phyloP scores from a whole-genome alignment of 2,113 vertebrate species.

The Coreoperca whiteheadi region DNA sequence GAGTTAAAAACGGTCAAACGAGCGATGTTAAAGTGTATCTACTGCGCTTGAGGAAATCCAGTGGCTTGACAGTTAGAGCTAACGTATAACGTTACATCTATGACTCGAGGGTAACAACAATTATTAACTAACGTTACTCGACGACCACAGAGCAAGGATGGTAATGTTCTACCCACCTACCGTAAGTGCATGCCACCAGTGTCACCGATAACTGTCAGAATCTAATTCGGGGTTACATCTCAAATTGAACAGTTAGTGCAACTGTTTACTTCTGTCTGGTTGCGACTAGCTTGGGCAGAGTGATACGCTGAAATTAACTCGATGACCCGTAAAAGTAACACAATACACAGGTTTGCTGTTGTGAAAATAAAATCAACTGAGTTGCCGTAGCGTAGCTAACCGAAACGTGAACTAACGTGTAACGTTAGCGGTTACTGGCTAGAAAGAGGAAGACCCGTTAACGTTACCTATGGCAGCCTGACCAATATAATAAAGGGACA shows the following conservation, averaged over 20 bases:
- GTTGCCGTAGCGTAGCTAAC: not conserved
- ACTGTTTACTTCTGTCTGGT: not conserved
- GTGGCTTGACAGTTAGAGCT: not conserved
- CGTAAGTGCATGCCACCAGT: not conserved
- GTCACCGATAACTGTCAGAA: no score
- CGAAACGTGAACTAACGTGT: not conserved
- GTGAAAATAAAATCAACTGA: not conserved
- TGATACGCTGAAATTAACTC: not conserved
- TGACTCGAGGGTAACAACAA: not conserved
- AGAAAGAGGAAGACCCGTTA: not conserved
- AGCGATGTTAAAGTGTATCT: not conserved
- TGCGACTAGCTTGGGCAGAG: not conserved
- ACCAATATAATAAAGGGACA: not conserved
- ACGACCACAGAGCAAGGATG: not conserved
- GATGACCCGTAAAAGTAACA: no score
- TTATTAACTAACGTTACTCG: conserved; percentile 3
- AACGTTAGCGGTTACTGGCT: no score
- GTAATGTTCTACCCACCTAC: not conserved
- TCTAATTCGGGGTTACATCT: no score
- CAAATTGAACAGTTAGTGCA: not conserved
- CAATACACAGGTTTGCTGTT: not conserved
- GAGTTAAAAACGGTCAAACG: not conserved
- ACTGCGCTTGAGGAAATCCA: not conserved
- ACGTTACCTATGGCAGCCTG: not conserved
- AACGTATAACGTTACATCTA: not conserved